Percentiles rank a stretch among this genome's conserved stretches.
Conservation (phyloP, 2,797 vertebrate species). For the Microctenopoma lineatum region DNA sequence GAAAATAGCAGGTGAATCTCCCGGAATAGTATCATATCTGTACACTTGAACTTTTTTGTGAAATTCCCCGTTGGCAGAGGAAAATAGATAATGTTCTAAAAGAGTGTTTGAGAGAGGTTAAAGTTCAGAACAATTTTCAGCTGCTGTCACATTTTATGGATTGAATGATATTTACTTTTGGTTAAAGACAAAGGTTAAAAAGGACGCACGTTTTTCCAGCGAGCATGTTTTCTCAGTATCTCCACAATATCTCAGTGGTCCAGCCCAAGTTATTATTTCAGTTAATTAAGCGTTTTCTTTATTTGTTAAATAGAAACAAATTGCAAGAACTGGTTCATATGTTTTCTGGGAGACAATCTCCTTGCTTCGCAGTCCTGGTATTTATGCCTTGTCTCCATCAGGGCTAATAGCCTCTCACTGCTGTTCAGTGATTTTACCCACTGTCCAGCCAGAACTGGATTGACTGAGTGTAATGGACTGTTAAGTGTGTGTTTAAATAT, state of each 20-base stretch:
- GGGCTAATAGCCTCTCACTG: constrained; percentile 73
- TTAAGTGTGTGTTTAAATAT: constrained; percentile 42
- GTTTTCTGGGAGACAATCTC: constrained; percentile 39
- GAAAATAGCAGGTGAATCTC: neutral
- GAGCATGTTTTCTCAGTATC: neutral
- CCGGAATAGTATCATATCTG: neutral
- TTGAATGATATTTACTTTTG: constrained; percentile 62
- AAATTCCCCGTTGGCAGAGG: constrained; percentile 17
- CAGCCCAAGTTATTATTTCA: neutral
- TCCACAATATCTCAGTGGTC: neutral
- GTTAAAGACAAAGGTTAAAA: constrained; percentile 27
- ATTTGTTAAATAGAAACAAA: constrained; percentile 16
- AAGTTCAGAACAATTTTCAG: constrained; percentile 48
- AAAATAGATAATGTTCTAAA: constrained; percentile 30
- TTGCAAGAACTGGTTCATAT: constrained; percentile 4
- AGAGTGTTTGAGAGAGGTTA: constrained; percentile 47
- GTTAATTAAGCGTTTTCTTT: neutral
- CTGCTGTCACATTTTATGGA: constrained; percentile 48
- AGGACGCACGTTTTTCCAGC: constrained; percentile 15
- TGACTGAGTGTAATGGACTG: constrained; percentile 69
- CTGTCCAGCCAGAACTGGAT: constrained; percentile 78
- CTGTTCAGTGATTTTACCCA: constrained; percentile 62
- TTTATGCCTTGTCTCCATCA: constrained; percentile 81
- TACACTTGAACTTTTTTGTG: constrained; percentile 1
- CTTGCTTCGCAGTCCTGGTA: constrained; percentile 80